Percentiles rank a stretch among this genome's conserved stretches.
Conservation (phyloP, 2,797 vertebrate genomes). For the Hydrolagus colliei region DNA sequence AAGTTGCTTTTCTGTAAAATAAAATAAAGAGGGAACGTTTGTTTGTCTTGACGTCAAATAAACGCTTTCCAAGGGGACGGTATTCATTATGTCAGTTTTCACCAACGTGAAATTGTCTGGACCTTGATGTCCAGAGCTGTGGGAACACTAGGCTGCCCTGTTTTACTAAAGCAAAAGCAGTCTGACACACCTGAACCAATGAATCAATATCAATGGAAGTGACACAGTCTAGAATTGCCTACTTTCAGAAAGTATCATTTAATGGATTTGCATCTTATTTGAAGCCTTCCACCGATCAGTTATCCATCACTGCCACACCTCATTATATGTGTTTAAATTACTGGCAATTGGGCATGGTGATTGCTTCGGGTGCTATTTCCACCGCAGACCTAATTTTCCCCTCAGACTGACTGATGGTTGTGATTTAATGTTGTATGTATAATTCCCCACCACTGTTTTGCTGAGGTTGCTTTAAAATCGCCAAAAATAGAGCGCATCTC, state of each 20-base stretch:
- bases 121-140: too few relatives aligned
- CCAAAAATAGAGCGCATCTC: not conserved
- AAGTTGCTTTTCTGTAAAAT: too few relatives aligned
- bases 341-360: fast-evolving
- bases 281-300: conserved; percentile 28
- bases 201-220: not conserved
- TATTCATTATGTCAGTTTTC: too few relatives aligned
- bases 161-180: not conserved
- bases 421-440: conserved; percentile 51
- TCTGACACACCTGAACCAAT: not conserved
- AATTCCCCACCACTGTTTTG: conserved; percentile 52
- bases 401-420: conserved; percentile 45
- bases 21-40: too few relatives aligned
- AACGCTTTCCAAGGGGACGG: too few relatives aligned
- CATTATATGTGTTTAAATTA: conserved; percentile 22
- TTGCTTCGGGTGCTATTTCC: conserved; percentile 37
- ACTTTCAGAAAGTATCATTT: conserved; percentile 22
- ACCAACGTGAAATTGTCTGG: too few relatives aligned
- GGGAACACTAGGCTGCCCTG: not conserved
- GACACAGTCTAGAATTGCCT: not conserved
- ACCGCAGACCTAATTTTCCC: not conserved
- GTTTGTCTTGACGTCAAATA: too few relatives aligned
- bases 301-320: conserved; percentile 36
- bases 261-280: conserved; percentile 38
- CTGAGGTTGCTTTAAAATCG: conserved; percentile 56